Evolutionary conservation across 2,797 vertebrate genomes (phyloP).

Genomic region (Bovichtus variegatus): DNA sequence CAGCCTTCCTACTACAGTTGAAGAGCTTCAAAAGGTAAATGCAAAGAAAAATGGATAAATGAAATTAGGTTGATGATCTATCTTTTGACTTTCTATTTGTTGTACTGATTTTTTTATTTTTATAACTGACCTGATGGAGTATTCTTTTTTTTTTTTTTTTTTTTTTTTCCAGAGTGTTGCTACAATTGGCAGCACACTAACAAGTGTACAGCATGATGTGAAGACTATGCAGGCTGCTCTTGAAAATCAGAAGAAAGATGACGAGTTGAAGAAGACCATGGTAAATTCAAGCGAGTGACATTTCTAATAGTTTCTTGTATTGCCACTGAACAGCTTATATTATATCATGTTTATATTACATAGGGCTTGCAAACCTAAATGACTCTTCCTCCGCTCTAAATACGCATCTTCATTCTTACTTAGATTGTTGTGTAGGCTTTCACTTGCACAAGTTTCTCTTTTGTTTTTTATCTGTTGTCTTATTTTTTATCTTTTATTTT

Average conservation of each 20-base stretch:
- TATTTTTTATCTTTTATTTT: neutral
- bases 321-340: neutral
- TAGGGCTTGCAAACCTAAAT: neutral
- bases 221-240: constrained; percentile 90
- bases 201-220: constrained; percentile 95
- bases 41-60: neutral
- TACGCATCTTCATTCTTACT: neutral
- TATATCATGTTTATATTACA: neutral
- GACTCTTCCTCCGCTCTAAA: neutral
- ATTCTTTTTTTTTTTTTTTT: too few species aligned
- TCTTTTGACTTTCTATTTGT: neutral
- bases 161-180: constrained; percentile 91
- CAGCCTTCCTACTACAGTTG: constrained; percentile 92
- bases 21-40: constrained; percentile 95
- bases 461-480: neutral
- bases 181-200: constrained; percentile 95
- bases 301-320: constrained; percentile 2
- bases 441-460: neutral
- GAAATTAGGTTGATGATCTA: neutral
- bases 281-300: constrained; percentile 54
- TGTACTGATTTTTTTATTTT: neutral
- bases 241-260: constrained; percentile 89
- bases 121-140: neutral
- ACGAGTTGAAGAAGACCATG: constrained; percentile 75
- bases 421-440: neutral